These are phyloP conservation scores for Phodopus roborovskii DNA, from an alignment of 2,113 vertebrate genomes.

Conservation along the genomic window DNA sequence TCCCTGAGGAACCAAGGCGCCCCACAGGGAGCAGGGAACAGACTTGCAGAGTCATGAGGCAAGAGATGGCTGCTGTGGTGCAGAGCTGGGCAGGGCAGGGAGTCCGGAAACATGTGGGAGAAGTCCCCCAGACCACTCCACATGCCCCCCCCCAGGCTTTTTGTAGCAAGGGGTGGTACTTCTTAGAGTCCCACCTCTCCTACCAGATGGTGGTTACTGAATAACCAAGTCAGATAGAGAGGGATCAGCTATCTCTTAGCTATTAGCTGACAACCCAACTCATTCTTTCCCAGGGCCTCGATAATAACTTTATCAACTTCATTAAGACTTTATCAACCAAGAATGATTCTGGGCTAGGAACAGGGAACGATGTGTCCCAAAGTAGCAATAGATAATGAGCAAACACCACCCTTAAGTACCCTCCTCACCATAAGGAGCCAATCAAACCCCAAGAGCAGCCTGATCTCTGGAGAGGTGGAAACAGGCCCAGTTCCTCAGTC, in stretches of 20 bases:
- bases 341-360: constrained; percentile 3
- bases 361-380: background rate
- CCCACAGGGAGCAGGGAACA: background rate
- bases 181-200: background rate
- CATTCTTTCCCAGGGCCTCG: background rate
- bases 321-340: constrained; percentile 63
- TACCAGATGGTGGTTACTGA: constrained; percentile 26
- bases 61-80: background rate
- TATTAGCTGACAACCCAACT: constrained; percentile 35
- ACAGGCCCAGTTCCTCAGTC: background rate
- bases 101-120: background rate
- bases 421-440: background rate
- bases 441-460: background rate
- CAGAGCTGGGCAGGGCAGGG: background rate
- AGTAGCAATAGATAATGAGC: background rate
- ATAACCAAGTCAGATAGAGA: constrained; percentile 46
- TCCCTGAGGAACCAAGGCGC: background rate
- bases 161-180: background rate
- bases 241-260: constrained; percentile 44
- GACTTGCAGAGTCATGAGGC: background rate
- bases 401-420: background rate
- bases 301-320: constrained; percentile 44
- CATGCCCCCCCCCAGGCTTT: background rate
- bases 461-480: background rate
- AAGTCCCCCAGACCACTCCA: background rate